Conservation (phyloP, 2,888 invertebrate species). For the Megaustenia siamemsis region DNA sequence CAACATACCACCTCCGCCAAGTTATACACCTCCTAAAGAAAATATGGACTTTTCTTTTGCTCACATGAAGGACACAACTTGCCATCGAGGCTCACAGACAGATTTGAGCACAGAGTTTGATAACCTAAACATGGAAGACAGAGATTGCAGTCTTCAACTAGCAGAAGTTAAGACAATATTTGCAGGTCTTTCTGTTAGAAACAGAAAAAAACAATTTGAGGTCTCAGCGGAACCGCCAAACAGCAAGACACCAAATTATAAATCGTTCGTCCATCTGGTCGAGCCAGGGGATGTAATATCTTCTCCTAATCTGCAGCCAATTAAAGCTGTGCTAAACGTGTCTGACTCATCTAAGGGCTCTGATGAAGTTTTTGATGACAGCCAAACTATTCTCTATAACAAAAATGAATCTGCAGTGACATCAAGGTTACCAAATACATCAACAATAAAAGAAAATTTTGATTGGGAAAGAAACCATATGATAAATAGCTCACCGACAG, state of each 20-base stretch:
- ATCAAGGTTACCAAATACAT: neutral
- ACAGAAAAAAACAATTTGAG: too few relatives aligned
- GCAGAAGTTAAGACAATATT: constrained; percentile 19
- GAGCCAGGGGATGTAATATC: neutral
- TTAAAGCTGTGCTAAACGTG: neutral
- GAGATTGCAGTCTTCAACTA: constrained; percentile 17
- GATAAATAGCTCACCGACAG: neutral
- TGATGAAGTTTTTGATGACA: constrained; percentile 32
- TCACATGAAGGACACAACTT: neutral
- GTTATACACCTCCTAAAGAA: constrained; percentile 45
- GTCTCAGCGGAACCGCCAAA: too few relatives aligned
- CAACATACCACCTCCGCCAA: constrained; percentile 41
- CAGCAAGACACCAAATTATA: neutral
- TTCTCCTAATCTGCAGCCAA: neutral
- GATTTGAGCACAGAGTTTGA: constrained; percentile 29
- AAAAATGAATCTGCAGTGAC: neutral
- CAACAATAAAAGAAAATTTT: neutral
- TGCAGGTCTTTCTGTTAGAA: neutral
- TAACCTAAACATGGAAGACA: constrained; percentile 44
- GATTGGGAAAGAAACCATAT: neutral
- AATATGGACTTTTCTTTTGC: constrained; percentile 27
- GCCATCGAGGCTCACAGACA: constrained; percentile 46
- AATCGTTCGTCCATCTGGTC: neutral
- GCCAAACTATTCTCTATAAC: neutral
- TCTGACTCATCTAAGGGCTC: constrained; percentile 12